A percentile compares a stretch with the other conserved stretches of the same genome.
Conservation (phyloP, 2,888 invertebrate genomes). For the Caenorhabditis sp. region DNA sequence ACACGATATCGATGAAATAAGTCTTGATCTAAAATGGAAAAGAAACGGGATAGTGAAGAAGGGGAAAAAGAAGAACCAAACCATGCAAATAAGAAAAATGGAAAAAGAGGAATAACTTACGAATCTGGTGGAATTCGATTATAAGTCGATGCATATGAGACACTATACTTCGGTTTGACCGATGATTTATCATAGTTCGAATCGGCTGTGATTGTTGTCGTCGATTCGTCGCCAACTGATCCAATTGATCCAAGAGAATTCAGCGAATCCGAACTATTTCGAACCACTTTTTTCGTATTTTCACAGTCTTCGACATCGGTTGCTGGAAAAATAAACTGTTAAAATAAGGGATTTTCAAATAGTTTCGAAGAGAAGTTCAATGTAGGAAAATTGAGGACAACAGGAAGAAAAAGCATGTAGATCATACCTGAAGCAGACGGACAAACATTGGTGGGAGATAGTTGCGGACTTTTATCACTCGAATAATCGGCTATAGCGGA, state of each 20-base stretch:
- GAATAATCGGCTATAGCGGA: slow-evolving; percentile 11
- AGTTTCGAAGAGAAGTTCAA: too few species aligned
- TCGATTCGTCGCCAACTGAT: slow-evolving; percentile 39
- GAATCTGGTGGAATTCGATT: slow-evolving; percentile 57
- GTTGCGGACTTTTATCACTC: slow-evolving; percentile 20
- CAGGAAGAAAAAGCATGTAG: too few species aligned
- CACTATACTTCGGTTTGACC: slow-evolving; percentile 56
- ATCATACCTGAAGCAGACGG: slow-evolving; percentile 13
- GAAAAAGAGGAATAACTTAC: slow-evolving; percentile 49
- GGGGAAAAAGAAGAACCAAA: background rate
- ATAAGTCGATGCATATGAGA: slow-evolving; percentile 64
- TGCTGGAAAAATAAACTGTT: too few species aligned
- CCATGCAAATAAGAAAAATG: background rate
- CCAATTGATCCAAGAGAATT: slow-evolving; percentile 51
- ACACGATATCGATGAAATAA: slow-evolving; percentile 34
- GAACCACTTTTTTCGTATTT: slow-evolving; percentile 8
- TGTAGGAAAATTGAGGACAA: too few species aligned
- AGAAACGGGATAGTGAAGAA: background rate
- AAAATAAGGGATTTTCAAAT: background rate
- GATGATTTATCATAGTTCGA: slow-evolving; percentile 11
- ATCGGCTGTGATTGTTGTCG: slow-evolving; percentile 25
- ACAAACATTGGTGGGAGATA: slow-evolving; percentile 22
- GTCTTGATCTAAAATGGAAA: slow-evolving; percentile 24
- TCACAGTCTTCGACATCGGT: background rate
- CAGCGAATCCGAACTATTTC: slow-evolving; percentile 58